Evolutionary conservation across 2,113 vertebrate genomes (phyloP), one percentile per base, ranked within the genome.

Genomic region (Scomber japonicus): DNA sequence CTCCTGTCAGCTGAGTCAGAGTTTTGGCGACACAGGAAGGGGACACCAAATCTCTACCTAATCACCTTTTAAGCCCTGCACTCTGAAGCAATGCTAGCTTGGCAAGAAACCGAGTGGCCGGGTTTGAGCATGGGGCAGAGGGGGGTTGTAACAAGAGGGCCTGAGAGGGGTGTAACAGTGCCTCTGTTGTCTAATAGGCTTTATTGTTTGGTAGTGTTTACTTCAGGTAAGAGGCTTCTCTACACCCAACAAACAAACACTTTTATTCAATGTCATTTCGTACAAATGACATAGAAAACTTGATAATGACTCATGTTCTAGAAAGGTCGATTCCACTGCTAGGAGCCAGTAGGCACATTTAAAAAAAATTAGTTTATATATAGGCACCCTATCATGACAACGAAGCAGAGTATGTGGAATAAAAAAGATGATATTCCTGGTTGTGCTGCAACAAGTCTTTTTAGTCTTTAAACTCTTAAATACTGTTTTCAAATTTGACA

Each of bases 11-110:
- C 86, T 90, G 90, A 90, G 75, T 86, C 85, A 71, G 81, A 88
- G 84, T 19, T 77, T 80, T 48, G 63, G 60, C 27, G 35, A 85
- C 59, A 71, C 80, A 68, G 74, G 74, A 75, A 72, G 78, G 76
- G 76, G 69, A 90, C 65, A 71, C 81, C 87, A 89, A 85, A 86
- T 86, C 89, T 89, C 80, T 24, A 55, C 83, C 60, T 84, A 87
- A 91, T 88, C 81, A 88, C 75, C 73, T 83, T 77, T 83, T 84
- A 87, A 91, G 71, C 83, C 59, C 70, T 67, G 62, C 59, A 3
- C 75, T 73, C 68, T 66, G 80, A 66, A 82, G 81, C 76, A 50
- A 30, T 55, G 69, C 55, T 66, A 19, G 44, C 77, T 60, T 80
- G 63, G 77, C 67, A 80, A 53, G 55, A 16, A 55, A 70, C 17